A percentile compares a stretch with the other conserved stretches of the same genome.
Evolutionary conservation across 2,888 invertebrate genomes (phyloP).

Genomic region (Chymomyza fuscimana): DNA sequence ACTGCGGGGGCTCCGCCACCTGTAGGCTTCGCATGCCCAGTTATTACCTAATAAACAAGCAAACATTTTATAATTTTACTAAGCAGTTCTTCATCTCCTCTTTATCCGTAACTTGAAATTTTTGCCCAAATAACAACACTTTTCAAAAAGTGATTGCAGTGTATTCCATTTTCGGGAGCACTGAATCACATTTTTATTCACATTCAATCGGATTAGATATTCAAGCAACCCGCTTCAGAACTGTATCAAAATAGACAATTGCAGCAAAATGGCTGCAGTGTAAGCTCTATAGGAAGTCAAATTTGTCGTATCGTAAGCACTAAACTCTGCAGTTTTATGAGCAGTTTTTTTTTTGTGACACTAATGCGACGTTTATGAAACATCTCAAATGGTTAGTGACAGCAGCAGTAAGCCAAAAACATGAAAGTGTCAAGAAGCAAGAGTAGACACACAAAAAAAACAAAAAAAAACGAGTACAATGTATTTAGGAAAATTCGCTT

Average conservation of each 20-base stretch:
- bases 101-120: too few species aligned
- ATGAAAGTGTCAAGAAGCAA: neutral
- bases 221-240: conserved; percentile 44
- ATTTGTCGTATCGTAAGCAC: conserved; percentile 41
- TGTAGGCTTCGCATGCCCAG: too few species aligned
- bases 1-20: too few species aligned
- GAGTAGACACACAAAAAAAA: conserved; percentile 2
- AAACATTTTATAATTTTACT: too few species aligned
- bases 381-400: conserved; percentile 37
- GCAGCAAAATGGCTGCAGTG: conserved; percentile 50
- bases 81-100: too few species aligned
- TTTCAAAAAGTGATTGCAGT: too few species aligned
- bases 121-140: too few species aligned
- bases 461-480: neutral
- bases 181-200: neutral
- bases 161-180: too few species aligned
- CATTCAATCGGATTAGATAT: conserved; percentile 65
- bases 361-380: conserved; percentile 73
- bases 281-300: conserved; percentile 15
- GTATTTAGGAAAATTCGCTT: conserved; percentile 37
- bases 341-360: conserved; percentile 55
- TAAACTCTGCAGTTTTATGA: conserved; percentile 68
- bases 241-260: conserved; percentile 54
- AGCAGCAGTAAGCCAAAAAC: conserved; percentile 9
- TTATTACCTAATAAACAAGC: too few species aligned